phyloP scores from a whole-genome alignment of 2,888 invertebrate species.

The Phengaris alcon region DNA sequence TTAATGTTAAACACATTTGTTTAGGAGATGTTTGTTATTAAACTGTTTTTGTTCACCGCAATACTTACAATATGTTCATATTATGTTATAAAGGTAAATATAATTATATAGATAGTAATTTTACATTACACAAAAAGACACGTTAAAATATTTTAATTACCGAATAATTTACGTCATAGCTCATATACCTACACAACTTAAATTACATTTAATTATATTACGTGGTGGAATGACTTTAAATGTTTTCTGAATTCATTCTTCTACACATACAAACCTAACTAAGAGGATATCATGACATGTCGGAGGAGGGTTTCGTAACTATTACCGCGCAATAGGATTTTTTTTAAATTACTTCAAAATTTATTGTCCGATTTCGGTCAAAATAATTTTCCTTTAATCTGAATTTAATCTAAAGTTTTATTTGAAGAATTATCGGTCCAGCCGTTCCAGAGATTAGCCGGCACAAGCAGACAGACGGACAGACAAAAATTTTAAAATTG shows the following conservation, averaged over 20 bases:
- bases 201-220: background rate
- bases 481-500: too few relatives aligned
- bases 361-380: too few relatives aligned
- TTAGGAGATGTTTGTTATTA: background rate
- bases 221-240: background rate
- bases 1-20: background rate
- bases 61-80: background rate
- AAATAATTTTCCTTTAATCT: too few relatives aligned
- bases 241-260: background rate
- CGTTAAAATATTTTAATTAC: background rate
- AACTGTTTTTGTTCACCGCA: background rate
- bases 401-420: too few relatives aligned
- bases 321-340: too few relatives aligned
- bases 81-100: too few relatives aligned
- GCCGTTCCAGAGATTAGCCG: too few relatives aligned
- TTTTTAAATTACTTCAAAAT: too few relatives aligned
- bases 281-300: too few relatives aligned
- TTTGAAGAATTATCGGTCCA: too few relatives aligned
- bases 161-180: background rate
- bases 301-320: too few relatives aligned
- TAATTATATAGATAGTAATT: background rate
- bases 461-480: too few relatives aligned
- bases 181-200: background rate
- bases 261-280: background rate
- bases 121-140: background rate